Base-by-base conservation (phyloP, 2,888 invertebrate genomes). In the Campoplex capitator region DNA sequence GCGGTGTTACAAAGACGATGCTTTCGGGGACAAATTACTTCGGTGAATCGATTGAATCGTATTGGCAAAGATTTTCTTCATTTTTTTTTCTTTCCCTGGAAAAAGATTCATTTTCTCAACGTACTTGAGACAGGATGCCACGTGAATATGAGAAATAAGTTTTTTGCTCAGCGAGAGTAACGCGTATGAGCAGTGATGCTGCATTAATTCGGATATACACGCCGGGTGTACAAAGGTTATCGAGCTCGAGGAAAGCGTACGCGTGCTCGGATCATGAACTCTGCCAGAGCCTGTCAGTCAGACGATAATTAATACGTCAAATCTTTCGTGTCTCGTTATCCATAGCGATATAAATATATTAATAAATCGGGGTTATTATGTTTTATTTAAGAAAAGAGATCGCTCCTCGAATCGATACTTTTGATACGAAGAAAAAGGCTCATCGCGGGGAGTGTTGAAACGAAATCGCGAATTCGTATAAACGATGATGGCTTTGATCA, bases 221-320 rank as follows among this genome's bases (percentile, higher is more conserved):
- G 54, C 62, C 42, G 23, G 0, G 23, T 45, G 74, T 67, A 58
- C 82, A 78, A 67, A 74, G 82, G 82, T 85, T 85, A 85, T 85
- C 82, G 82, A 58, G 54, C 58, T 38, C 45, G 51, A 45, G 42
- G 28, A 62, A 65, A 84, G 51, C 71, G 62, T 74, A 51, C 42
- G 67, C 56, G 77, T 82, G 77, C 48, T 28, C 54, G 75, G 82
- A 67, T 85, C 82, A 51, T 56, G 77, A 85, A 78, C 77, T 82
- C 51, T 54, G 82, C 77, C 85, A 73, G 85, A 83, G 13, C 38
- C 82, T 74, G 74, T 78, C 74, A 79, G 68, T 42, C 65, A 38
- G 79, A 51, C 71, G 85, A 77, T 81, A 77, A 77, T 85, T 77
- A 81, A 85, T 85, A 71, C 42, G 73, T 51, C n/a, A 54, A 67